Base-by-base conservation (phyloP, 2,113 vertebrate species). In the Apistogramma diplotaenia region DNA sequence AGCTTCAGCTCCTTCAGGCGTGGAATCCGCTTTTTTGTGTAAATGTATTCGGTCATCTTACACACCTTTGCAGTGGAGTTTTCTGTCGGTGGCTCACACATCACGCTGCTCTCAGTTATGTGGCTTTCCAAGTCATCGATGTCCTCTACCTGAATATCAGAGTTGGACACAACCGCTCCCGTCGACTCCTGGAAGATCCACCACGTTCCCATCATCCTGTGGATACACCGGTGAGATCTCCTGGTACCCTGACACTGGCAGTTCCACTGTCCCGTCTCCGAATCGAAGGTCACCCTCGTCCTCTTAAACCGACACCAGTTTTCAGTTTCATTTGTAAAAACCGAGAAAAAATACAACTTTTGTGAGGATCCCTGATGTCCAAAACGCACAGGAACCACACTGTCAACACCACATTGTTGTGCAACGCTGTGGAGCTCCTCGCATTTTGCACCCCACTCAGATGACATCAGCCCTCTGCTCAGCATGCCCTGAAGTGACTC, bases 291-390 rank as follows among this genome's bases (percentile, higher is more conserved):
- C 6, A 79, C 70, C 8, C 59, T 29, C 3, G 49, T 78, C 8
- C 76, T 56, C 9, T 23, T 15, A 40, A 83, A 79, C 4, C 49
- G 76, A 78, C 82, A 84, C 76, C 76, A 78, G 21, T 62, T 77
- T 19, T 83, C 57, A 5, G 33, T 74, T 15, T 78, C 67, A 78
- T 84, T 29, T 8, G 82, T 74, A 15, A 79, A 79, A 2, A 78
- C n/a, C 0, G 70, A 74, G 55, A 58, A 74, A 31, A 73, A 83
- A 15, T 49, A 21, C 27, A 76, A 84, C 2, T 19, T 3, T 25
- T 56, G 13, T 6, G 35, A 57, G 0, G 46, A 0, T 19, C 8
- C 27, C n/a, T 58, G n/a, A 6, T 74, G 25, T n/a, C 4, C 21
- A n/a, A 58, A 56, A 37, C 3, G 21, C 1, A 58, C 18, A 11